These are phyloP conservation scores for Thecocarcelia acutangulata DNA, from an alignment of 2,888 invertebrate genomes.

Conservation along the genomic window DNA sequence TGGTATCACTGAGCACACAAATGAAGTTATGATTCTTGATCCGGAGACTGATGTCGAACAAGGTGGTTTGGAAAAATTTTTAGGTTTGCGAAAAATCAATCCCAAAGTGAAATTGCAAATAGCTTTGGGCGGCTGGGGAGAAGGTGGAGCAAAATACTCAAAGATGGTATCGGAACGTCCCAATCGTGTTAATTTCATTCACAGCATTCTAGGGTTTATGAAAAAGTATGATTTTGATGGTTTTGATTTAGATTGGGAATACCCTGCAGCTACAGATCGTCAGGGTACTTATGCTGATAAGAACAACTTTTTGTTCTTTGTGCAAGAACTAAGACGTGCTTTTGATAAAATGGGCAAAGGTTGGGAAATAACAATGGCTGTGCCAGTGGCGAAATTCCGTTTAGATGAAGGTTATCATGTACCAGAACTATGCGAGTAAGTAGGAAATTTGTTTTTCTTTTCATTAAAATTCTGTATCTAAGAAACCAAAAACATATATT, in stretches of 20 bases:
- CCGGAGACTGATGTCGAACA: slow-evolving; percentile 89
- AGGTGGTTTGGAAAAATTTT: slow-evolving; percentile 90
- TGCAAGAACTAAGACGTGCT: slow-evolving; percentile 90
- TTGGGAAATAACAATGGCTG: slow-evolving; percentile 95
- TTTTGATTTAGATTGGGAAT: slow-evolving; percentile 95
- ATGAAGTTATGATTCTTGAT: slow-evolving; percentile 90
- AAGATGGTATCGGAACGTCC: slow-evolving; percentile 88
- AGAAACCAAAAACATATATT: neutral
- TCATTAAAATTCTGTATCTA: neutral
- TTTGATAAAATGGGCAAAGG: slow-evolving; percentile 88
- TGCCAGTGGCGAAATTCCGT: slow-evolving; percentile 92
- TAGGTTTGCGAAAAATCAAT: slow-evolving; percentile 86
- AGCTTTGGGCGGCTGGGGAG: slow-evolving; percentile 95
- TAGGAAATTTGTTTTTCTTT: slow-evolving; percentile 70
- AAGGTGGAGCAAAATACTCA: slow-evolving; percentile 94
- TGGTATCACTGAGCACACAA: slow-evolving; percentile 89
- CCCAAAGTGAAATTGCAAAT: slow-evolving; percentile 89
- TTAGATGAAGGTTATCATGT: slow-evolving; percentile 95
- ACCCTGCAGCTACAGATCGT: slow-evolving; percentile 93
- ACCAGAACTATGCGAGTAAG: slow-evolving; percentile 93
- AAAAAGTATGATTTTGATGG: slow-evolving; percentile 91
- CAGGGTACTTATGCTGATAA: slow-evolving; percentile 93
- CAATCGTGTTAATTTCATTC: slow-evolving; percentile 87
- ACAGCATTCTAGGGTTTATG: slow-evolving; percentile 89
- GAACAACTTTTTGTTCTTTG: slow-evolving; percentile 90